A percentile compares a stretch with the other conserved stretches of the same genome.
These are phyloP conservation scores for Malurus alboscapulatus DNA, from an alignment of 2,113 vertebrate genomes.

Conservation along the genomic window DNA sequence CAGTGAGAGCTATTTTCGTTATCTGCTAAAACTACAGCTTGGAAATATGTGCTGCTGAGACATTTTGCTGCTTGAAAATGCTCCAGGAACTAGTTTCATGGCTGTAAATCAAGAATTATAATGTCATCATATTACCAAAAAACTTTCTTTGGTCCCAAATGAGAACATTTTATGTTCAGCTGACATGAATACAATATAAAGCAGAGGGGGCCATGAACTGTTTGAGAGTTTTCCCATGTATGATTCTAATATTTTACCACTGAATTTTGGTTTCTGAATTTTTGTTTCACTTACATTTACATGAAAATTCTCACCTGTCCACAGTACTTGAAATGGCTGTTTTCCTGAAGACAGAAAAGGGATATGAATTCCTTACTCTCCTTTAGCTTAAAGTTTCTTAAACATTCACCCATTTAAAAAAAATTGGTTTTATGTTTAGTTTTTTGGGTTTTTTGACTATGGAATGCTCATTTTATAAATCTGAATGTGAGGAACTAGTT, in stretches of 20 bases:
- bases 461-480: neutral
- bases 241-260: neutral
- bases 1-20: conserved; percentile 3
- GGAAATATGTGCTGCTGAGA: neutral
- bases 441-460: neutral
- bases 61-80: conserved; percentile 15
- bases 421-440: accelerated
- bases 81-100: neutral
- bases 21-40: neutral
- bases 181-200: neutral
- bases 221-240: neutral
- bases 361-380: neutral
- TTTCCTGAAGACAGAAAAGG: neutral
- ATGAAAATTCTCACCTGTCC: neutral
- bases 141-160: neutral
- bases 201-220: neutral
- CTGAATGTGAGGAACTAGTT: neutral
- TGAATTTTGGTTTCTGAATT: neutral
- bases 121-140: neutral
- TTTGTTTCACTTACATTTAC: neutral
- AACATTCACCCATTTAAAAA: neutral
- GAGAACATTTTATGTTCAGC: neutral
- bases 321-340: neutral
- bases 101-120: conserved; percentile 17
- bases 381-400: neutral